These are phyloP conservation scores for Calephelis nemesis DNA, from an alignment of 1,140 invertebrate genomes.

Conservation along the genomic window DNA sequence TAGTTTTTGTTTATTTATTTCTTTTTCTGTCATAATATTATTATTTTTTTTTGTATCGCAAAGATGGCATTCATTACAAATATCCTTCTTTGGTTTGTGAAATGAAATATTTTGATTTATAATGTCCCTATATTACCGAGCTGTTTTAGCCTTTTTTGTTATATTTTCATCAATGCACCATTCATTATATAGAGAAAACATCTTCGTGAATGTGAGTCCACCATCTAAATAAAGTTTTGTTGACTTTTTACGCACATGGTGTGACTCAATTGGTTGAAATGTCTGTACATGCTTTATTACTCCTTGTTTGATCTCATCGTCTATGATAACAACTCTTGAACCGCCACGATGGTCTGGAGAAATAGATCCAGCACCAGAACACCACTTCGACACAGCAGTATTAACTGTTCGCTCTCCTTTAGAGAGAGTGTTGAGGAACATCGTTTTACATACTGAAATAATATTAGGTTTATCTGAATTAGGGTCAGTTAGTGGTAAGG, in stretches of 20 bases:
- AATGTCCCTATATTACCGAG: constrained; percentile 4
- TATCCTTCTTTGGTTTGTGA: constrained; percentile 19
- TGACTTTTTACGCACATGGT: too few species aligned
- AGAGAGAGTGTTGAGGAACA: constrained; percentile 18
- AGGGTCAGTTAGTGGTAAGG: constrained; percentile 12
- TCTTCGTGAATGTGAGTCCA: constrained; percentile 3
- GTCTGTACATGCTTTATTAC: background rate
- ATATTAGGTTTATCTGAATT: background rate
- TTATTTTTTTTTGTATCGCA: constrained; percentile 16
- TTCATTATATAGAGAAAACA: constrained; percentile 12
- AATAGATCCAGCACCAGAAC: constrained; percentile 13
- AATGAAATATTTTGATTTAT: constrained; percentile 19
- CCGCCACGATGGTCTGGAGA: too few species aligned
- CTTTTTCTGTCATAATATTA: constrained; percentile 10
- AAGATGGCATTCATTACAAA: constrained; percentile 15
- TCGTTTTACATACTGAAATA: background rate
- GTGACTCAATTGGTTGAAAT: background rate
- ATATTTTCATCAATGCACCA: constrained; percentile 10
- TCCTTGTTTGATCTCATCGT: too few species aligned
- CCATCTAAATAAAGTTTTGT: constrained; percentile 11
- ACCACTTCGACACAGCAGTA: constrained; percentile 8
- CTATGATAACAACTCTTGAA: background rate
- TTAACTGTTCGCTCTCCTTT: constrained; percentile 8
- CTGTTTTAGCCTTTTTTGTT: background rate
- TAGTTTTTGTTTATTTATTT: constrained; percentile 18